phyloP scores from a whole-genome alignment of 2,888 invertebrate genomes.

The Chloroclysta siterata region DNA sequence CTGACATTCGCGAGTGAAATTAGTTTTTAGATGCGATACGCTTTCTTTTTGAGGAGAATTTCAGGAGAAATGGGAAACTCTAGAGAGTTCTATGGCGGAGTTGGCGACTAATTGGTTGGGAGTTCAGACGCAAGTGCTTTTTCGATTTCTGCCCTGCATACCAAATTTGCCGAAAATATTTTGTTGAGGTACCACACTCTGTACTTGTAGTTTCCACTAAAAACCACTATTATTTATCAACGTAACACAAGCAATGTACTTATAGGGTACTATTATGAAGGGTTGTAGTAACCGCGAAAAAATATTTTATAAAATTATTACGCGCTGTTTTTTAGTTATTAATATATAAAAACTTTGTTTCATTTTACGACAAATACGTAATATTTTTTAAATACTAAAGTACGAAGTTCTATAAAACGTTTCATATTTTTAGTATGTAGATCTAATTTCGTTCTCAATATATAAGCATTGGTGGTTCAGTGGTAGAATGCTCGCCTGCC shows the following conservation, averaged over 20 bases:
- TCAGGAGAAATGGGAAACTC: background rate
- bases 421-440: background rate
- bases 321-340: too few species aligned
- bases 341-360: too few species aligned
- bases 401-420: too few species aligned
- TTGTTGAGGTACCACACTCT: background rate
- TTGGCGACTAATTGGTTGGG: background rate
- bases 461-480: constrained; percentile 62
- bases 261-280: too few species aligned
- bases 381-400: too few species aligned
- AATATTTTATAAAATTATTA: too few species aligned
- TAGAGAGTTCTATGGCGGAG: background rate
- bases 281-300: too few species aligned
- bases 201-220: background rate
- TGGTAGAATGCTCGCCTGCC: constrained; percentile 85
- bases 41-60: constrained; percentile 12
- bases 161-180: background rate
- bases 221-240: background rate
- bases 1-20: constrained; percentile 61
- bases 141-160: background rate
- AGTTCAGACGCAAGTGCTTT: background rate
- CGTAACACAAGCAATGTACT: background rate
- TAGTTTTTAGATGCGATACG: constrained; percentile 46
- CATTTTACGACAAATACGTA: too few species aligned
- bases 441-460: background rate